phyloP scores from a whole-genome alignment of 2,888 invertebrate genomes.

The Cryptocephalus moraei region DNA sequence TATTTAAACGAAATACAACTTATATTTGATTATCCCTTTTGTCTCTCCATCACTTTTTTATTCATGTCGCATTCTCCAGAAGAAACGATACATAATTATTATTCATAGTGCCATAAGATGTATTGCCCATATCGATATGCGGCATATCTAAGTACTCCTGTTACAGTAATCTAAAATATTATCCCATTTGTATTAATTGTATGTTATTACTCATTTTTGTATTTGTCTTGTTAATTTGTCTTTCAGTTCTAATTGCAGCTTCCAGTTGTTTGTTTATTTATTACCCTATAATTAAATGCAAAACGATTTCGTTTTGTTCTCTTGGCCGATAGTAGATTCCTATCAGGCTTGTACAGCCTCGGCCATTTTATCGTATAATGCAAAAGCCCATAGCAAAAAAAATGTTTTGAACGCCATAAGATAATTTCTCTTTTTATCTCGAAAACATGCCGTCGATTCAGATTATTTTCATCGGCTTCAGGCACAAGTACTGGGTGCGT shows the following conservation, averaged over 20 bases:
- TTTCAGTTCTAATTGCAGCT: conserved; percentile 8
- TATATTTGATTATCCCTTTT: too few species aligned
- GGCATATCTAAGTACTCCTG: conserved; percentile 2
- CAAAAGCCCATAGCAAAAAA: neutral
- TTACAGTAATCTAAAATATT: conserved; percentile 9
- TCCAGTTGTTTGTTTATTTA: conserved; percentile 8
- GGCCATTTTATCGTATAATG: neutral
- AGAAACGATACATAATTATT: too few species aligned
- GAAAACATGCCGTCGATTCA: too few species aligned
- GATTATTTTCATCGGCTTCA: too few species aligned
- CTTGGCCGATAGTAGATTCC: conserved; percentile 2
- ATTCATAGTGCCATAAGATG: too few species aligned
- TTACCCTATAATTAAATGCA: conserved; percentile 7
- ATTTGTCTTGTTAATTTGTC: conserved; percentile 9
- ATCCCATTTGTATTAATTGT: conserved; percentile 10
- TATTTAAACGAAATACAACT: too few species aligned
- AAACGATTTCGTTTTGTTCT: conserved; percentile 5
- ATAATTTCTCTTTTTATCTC: neutral
- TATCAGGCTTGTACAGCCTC: neutral
- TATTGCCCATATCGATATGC: neutral
- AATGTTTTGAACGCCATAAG: neutral
- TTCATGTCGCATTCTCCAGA: too few species aligned
- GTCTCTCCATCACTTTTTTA: too few species aligned
- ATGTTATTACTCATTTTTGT: conserved; percentile 11
- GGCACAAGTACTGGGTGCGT: too few species aligned